A percentile compares a stretch with the other conserved stretches of the same genome.
These are phyloP conservation scores for Actinopyga echinites DNA, from an alignment of 53 echinoderm and acorn worm species.

Conservation along the genomic window DNA sequence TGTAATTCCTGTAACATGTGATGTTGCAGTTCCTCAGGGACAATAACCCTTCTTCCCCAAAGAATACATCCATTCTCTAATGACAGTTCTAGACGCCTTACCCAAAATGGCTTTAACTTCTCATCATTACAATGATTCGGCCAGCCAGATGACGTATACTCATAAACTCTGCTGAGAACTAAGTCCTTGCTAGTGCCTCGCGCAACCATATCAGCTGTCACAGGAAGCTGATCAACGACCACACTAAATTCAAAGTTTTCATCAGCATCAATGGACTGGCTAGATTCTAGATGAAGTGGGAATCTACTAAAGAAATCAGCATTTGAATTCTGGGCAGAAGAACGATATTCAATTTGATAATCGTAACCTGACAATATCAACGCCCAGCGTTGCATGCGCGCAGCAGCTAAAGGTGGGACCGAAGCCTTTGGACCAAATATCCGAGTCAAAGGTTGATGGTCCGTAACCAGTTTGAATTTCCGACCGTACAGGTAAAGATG, in stretches of 20 bases:
- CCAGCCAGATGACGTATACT: slow-evolving; percentile 10
- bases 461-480: slow-evolving; percentile 12
- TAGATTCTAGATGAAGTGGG: background rate
- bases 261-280: background rate
- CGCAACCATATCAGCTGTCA: slow-evolving; percentile 14
- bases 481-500: slow-evolving; percentile 31
- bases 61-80: background rate
- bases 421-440: slow-evolving; percentile 37
- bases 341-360: slow-evolving; percentile 15
- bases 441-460: slow-evolving; percentile 34
- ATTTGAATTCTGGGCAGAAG: background rate
- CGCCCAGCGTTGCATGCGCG: slow-evolving; percentile 42
- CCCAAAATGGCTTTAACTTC: background rate
- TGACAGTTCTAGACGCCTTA: background rate
- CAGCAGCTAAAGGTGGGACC: slow-evolving; percentile 36
- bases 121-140: background rate
- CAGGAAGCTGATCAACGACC: slow-evolving; percentile 32
- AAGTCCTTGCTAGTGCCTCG: background rate
- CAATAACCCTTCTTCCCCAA: background rate
- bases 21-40: background rate
- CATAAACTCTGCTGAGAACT: background rate
- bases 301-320: slow-evolving; percentile 36
- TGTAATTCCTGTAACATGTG: background rate
- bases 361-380: slow-evolving; percentile 31
- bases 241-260: background rate